Conservation (phyloP, 1,140 invertebrate genomes). For the Drosophila suzukii region DNA sequence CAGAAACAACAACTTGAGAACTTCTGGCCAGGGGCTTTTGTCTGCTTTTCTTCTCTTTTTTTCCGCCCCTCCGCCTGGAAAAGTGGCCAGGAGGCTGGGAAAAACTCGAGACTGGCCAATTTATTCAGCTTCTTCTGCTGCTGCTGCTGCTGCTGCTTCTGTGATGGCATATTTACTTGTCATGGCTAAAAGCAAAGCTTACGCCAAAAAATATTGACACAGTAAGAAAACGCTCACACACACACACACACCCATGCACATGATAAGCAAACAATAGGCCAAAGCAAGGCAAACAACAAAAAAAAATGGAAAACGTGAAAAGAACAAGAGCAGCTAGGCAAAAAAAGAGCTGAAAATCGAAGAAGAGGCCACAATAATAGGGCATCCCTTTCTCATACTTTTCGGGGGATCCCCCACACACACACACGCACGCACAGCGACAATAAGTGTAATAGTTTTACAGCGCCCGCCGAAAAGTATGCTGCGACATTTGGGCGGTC, state of each 20-base stretch:
- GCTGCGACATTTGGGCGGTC: slow-evolving; percentile 68
- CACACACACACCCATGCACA: slow-evolving; percentile 23
- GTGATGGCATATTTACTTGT: slow-evolving; percentile 73
- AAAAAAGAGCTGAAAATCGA: slow-evolving; percentile 16
- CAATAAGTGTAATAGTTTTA: slow-evolving; percentile 71
- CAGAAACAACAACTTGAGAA: slow-evolving; percentile 36
- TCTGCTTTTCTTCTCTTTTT: slow-evolving; percentile 29
- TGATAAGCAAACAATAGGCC: slow-evolving; percentile 70
- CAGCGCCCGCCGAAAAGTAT: slow-evolving; percentile 71
- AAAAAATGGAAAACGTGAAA: slow-evolving; percentile 11
- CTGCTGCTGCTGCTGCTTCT: slow-evolving; percentile 29
- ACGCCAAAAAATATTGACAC: slow-evolving; percentile 81
- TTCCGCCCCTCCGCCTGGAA: not conserved
- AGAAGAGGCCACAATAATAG: slow-evolving; percentile 11
- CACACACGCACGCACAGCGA: not conserved
- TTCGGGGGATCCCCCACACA: slow-evolving; percentile 16
- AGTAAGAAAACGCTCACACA: slow-evolving; percentile 59
- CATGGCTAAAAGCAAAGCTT: slow-evolving; percentile 80
- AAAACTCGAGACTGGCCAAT: slow-evolving; percentile 60
- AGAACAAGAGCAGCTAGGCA: slow-evolving; percentile 30
- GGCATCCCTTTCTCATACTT: slow-evolving; percentile 1
- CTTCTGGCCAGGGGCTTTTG: slow-evolving; percentile 56
- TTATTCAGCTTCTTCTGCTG: slow-evolving; percentile 46
- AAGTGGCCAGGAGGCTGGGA: not conserved
- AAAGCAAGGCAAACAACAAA: slow-evolving; percentile 57